Evolutionary conservation across 1,140 invertebrate genomes (phyloP), one percentile per base, ranked within the genome.

Genomic region (Drosophila malerkotliana): DNA sequence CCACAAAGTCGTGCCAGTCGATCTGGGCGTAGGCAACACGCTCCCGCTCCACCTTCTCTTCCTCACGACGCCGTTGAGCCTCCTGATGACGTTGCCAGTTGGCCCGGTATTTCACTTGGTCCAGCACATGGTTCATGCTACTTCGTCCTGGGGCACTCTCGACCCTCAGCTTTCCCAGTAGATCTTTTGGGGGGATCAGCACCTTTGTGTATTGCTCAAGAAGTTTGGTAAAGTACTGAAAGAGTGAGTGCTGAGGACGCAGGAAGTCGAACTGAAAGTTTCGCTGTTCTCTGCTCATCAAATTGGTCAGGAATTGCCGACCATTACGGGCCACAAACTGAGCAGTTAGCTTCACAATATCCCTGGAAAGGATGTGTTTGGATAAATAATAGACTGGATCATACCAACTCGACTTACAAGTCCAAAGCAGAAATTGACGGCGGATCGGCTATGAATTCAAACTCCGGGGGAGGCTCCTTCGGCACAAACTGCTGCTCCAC

Each of bases 1-100:
- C 98, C 1, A 99, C 98, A 93, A 99, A 99, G 93, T 99, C 98
- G 91, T 99, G 99, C 99, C 99, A 99, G 92, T 99, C 99, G 76
- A 99, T 99, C 85, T 98, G 97, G 3, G 98, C 97, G 92, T 99
- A 99, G 0, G 98, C 98, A 32, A 99, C 95, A 92, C 98, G 94
- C 92, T 99, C 99, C 39, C 97, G 95, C 92, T 99, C 99, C 14
- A 97, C 94, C 83, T 97, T 97, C 82, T 99, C 98, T 91, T 99
- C 98, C 92, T 99, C 98, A 68, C 97, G 96, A 1, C 97, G 95
- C 55, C 95, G 96, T 87, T 99, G 97, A 12, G 96, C 95, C 84
- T 98, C 97, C 92, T 99, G 97, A 92, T 99, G 98, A 52, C 97
- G 96, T 49, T 97, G 95, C 98, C 98, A 99, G 72, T 99, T 98